These are phyloP conservation scores for Coendou prehensilis DNA, from an alignment of 2,797 vertebrate genomes.

Conservation along the genomic window DNA sequence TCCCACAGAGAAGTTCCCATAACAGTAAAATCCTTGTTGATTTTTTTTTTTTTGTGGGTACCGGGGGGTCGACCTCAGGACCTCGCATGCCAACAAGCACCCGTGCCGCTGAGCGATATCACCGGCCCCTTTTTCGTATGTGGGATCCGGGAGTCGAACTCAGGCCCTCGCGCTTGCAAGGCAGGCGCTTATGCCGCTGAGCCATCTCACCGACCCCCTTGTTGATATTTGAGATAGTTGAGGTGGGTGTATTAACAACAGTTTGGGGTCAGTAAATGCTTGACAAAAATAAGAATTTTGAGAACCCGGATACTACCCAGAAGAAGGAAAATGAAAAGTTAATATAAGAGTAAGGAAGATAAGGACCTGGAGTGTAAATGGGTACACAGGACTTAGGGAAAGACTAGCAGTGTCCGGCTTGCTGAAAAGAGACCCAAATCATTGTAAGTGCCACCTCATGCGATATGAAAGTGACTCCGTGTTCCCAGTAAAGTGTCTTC, in stretches of 20 bases:
- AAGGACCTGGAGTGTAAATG: too few species aligned
- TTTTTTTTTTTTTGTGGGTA: not conserved
- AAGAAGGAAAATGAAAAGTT: not conserved
- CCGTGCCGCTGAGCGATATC: too few species aligned
- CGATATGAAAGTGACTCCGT: too few species aligned
- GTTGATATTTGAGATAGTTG: not conserved
- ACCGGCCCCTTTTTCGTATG: too few species aligned
- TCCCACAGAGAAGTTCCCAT: not conserved
- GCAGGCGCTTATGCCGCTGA: too few species aligned
- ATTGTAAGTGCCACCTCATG: fast-evolving
- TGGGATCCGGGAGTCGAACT: too few species aligned
- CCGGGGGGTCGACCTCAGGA: too few species aligned
- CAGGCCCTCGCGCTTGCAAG: too few species aligned
- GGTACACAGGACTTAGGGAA: not conserved
- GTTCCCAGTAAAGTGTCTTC: not conserved
- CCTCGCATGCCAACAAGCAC: too few species aligned
- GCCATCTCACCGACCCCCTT: not conserved
- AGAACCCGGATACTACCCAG: not conserved
- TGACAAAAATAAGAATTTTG: not conserved
- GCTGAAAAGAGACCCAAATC: not conserved
- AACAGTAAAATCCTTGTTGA: not conserved
- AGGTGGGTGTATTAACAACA: not conserved
- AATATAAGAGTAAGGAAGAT: not conserved
- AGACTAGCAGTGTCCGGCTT: too few species aligned
- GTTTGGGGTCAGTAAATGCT: not conserved